Conservation (phyloP, 2,797 vertebrate genomes). For the Molossus molossus region DNA sequence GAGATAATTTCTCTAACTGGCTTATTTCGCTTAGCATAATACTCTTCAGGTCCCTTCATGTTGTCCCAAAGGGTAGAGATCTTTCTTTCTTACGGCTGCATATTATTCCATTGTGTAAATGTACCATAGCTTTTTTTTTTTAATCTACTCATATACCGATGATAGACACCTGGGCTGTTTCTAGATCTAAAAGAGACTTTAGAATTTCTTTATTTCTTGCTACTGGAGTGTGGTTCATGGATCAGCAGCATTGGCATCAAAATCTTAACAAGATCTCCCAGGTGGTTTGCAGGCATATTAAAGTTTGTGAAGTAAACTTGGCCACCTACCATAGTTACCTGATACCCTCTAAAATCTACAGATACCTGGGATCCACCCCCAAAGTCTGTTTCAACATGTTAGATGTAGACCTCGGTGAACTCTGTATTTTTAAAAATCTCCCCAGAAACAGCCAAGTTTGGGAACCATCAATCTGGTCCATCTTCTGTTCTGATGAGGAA, state of each 20-base stretch:
- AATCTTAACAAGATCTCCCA: neutral
- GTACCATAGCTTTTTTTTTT: too few relatives aligned
- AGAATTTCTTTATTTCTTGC: neutral
- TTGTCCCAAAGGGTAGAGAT: too few relatives aligned
- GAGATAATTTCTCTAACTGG: too few relatives aligned
- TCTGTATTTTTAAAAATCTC: neutral
- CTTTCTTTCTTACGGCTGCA: too few relatives aligned
- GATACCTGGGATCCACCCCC: neutral
- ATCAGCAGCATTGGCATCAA: neutral
- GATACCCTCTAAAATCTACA: neutral
- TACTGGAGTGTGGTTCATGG: neutral
- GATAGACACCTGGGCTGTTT: too few relatives aligned
- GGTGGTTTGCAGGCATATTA: neutral
- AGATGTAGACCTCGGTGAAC: neutral
- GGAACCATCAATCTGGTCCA: neutral
- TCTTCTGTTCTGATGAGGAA: conserved; percentile 15
- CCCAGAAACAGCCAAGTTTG: neutral
- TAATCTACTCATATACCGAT: too few relatives aligned
- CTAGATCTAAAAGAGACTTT: neutral
- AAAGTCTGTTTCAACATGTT: neutral
- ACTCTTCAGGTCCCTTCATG: too few relatives aligned
- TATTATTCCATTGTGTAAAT: too few relatives aligned
- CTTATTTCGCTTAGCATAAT: too few relatives aligned
- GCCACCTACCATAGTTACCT: neutral
- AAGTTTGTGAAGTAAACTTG: neutral